These are phyloP conservation scores for Microcebus lehilahytsara DNA, from an alignment of 2,113 vertebrate species.

Conservation along the genomic window DNA sequence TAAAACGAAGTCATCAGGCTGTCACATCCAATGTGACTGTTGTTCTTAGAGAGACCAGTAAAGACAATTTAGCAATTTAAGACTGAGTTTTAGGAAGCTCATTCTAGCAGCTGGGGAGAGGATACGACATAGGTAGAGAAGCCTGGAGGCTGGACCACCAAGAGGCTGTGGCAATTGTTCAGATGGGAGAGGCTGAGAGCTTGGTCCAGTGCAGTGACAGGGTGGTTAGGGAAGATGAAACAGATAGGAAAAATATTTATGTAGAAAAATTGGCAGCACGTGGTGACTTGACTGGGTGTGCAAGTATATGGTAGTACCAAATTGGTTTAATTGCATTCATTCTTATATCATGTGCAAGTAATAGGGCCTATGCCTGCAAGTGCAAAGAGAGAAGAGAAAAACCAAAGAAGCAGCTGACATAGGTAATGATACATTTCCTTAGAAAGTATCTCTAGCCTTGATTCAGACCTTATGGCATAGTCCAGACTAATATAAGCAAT, in stretches of 20 bases:
- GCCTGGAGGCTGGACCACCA: neutral
- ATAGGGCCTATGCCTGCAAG: neutral
- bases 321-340: neutral
- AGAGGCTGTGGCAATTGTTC: neutral
- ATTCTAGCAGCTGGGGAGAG: neutral
- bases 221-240: neutral
- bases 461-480: neutral
- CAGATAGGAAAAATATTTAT: constrained; percentile 12
- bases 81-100: neutral
- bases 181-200: neutral
- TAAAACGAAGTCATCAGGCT: neutral
- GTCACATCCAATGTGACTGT: neutral
- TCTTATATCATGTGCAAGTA: neutral
- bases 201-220: neutral
- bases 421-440: neutral
- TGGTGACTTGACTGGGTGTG: neutral
- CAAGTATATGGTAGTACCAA: neutral
- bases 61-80: neutral
- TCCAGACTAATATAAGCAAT: neutral
- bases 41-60: neutral
- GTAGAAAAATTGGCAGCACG: neutral
- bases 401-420: neutral
- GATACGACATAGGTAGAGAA: neutral
- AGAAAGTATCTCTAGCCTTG: neutral
- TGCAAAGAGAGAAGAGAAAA: neutral